Evolutionary conservation across 2,113 vertebrate genomes (phyloP), one percentile per base, ranked within the genome.

Genomic region (Chlamydotis undulata): DNA sequence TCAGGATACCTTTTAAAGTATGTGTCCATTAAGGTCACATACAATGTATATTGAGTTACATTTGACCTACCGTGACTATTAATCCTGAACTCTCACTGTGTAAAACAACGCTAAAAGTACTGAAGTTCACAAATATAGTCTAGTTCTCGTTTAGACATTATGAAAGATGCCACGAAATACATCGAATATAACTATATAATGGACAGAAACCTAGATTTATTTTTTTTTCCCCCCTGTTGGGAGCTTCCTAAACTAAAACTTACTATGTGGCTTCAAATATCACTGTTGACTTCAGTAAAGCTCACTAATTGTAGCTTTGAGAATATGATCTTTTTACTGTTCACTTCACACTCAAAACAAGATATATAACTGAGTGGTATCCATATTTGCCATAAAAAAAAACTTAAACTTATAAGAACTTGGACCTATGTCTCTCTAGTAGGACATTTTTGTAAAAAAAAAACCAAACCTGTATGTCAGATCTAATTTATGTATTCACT

Each of bases 141-240:
- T 17, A 64, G 11, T 52, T 76, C 52, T 9, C 29, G 26, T 39
- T 74, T 41, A 61, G 22, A 15, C 12, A 14, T 26, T 55, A 25
- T 59, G 53, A 68, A 53, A 37, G 22, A 7, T 69, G 14, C 19
- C 73, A 60, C 4, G 80, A 52, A 80, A 56, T 50, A 18, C 4
- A 10, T 6, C 55, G 7, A 56, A 76, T 65, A 57, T 26, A 57
- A 19, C 19, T 47, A 25, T 1, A 5, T 67, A 45, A 43, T 7
- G 5, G 5, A 19, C 7, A 1, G 31, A 24, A 75, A 18, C 5
- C 7, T 60, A 15, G 3, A 0, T 57, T 89, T 89, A 15, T 43
- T 43, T 43, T 43, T 16, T 43, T 43, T 43, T 43, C 6, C 6
- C 19, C 6, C 19, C 14, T 49, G 2, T 13, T 73, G 7, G 5